Evolutionary conservation across 2,113 vertebrate genomes (phyloP).

Genomic region (Sander vitreus): DNA sequence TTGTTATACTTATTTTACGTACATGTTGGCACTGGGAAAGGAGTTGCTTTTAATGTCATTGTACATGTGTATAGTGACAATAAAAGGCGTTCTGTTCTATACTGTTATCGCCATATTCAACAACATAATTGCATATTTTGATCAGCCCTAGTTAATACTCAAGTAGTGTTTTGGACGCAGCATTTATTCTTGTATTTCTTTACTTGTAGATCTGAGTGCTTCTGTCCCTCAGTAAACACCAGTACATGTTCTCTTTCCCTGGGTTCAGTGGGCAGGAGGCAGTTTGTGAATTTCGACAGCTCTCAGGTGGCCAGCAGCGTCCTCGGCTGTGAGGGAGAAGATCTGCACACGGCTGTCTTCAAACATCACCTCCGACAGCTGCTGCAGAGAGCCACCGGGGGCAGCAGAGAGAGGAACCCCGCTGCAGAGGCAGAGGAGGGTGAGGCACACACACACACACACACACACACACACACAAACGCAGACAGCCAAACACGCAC

Average conservation of each 20-base stretch:
- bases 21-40: too few relatives aligned
- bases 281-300: slow-evolving; percentile 92
- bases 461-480: too few relatives aligned
- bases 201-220: not conserved
- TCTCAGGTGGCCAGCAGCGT: slow-evolving; percentile 86
- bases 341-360: slow-evolving; percentile 91
- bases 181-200: not conserved
- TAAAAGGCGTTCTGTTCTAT: too few relatives aligned
- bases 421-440: slow-evolving; percentile 71
- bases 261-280: slow-evolving; percentile 91
- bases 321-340: slow-evolving; percentile 93
- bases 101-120: too few relatives aligned
- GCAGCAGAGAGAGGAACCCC: slow-evolving; percentile 45
- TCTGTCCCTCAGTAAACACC: not conserved
- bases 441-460: slow-evolving; percentile 37
- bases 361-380: slow-evolving; percentile 95
- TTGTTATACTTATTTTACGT: too few relatives aligned
- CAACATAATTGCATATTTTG: too few relatives aligned
- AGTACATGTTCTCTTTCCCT: not conserved
- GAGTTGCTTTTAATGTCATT: too few relatives aligned
- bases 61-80: too few relatives aligned
- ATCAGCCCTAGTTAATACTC: too few relatives aligned
- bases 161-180: not conserved
- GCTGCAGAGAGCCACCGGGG: slow-evolving; percentile 86
- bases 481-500: accelerated